Conservation (phyloP, 2,888 invertebrate genomes). For the Noctua comes region DNA sequence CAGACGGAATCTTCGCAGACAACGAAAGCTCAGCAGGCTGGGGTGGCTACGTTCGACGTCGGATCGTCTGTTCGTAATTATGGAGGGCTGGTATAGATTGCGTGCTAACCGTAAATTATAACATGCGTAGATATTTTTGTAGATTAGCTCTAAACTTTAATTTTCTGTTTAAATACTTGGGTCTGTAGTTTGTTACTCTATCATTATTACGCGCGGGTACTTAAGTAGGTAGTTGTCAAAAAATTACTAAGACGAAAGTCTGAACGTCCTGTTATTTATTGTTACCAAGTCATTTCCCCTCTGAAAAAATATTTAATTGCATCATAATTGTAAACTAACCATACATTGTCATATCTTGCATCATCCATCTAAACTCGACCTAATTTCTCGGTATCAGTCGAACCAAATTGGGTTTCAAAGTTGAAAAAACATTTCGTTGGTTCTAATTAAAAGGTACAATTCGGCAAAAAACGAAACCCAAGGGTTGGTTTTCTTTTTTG, state of each 20-base stretch:
- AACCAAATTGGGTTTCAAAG: conserved; percentile 58
- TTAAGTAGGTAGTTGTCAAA: not conserved
- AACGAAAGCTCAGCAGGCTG: conserved; percentile 45
- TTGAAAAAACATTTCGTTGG: conserved; percentile 69
- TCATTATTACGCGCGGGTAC: not conserved
- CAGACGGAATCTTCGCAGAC: conserved; percentile 15
- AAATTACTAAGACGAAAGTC: not conserved
- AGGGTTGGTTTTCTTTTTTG: conserved; percentile 84
- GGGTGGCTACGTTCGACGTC: not conserved
- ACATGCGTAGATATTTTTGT: conserved; percentile 23
- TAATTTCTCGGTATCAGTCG: conserved; percentile 63
- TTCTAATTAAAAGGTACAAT: conserved; percentile 87
- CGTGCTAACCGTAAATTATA: conserved; percentile 17
- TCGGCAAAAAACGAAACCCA: conserved; percentile 82
- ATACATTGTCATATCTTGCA: conserved; percentile 39
- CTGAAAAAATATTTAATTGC: not conserved
- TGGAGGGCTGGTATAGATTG: conserved; percentile 21
- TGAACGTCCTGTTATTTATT: not conserved
- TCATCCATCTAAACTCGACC: conserved; percentile 42
- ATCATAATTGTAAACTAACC: conserved; percentile 26
- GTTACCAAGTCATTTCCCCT: not conserved
- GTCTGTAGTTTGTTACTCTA: not conserved
- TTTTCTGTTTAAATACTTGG: not conserved
- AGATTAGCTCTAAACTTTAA: conserved; percentile 12
- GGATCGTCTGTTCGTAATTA: conserved; percentile 1